Evolutionary conservation across 2,113 vertebrate species (phyloP).

Genomic region (Chiloscyllium plagiosum): DNA sequence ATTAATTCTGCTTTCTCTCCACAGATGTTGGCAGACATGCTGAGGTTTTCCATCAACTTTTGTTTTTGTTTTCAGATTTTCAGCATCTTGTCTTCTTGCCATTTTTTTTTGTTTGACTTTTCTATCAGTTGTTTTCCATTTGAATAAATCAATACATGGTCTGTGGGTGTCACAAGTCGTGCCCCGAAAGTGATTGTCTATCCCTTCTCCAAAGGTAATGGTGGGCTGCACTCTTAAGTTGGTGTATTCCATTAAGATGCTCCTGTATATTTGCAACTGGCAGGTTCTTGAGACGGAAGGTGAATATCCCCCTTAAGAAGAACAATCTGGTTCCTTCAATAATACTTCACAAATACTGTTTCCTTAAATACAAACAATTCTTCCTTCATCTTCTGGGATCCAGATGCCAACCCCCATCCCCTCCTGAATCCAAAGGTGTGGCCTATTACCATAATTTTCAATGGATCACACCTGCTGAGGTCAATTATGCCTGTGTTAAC

Average conservation of each 20-base stretch:
- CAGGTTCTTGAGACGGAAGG: background rate
- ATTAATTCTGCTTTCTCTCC: no score
- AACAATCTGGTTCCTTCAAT: background rate
- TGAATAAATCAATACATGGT: background rate
- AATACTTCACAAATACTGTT: background rate
- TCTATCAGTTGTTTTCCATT: background rate
- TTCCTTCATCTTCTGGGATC: background rate
- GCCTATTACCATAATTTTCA: background rate
- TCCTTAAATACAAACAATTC: background rate
- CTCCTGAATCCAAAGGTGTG: background rate
- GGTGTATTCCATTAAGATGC: background rate
- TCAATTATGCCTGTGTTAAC: background rate
- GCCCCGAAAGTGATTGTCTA: background rate
- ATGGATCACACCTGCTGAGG: background rate
- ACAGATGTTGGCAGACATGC: no score
- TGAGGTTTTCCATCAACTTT: no score
- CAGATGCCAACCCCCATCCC: background rate
- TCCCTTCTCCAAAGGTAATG: background rate
- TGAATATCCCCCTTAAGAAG: background rate
- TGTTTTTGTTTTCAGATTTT: no score
- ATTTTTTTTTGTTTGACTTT: background rate
- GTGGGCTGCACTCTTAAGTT: background rate
- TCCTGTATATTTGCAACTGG: background rate
- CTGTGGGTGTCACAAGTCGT: background rate
- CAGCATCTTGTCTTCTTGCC: no score